Conservation (phyloP, 2,113 vertebrate species). For the Grammomys surdaster region DNA sequence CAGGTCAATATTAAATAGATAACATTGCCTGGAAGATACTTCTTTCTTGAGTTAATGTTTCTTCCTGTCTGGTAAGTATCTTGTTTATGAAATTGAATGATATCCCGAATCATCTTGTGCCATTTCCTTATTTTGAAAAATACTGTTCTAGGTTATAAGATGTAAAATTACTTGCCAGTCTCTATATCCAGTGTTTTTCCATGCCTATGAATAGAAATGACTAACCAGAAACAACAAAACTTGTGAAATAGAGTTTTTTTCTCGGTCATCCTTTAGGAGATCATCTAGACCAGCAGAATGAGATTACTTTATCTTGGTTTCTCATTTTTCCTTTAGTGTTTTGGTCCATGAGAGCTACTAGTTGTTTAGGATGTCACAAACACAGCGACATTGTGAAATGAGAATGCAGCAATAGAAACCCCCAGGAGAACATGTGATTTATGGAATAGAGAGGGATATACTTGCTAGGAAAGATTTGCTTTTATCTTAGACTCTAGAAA, state of each 20-base stretch:
- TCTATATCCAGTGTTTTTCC: background rate
- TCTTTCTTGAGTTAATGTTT: conserved; percentile 48
- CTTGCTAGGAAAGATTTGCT: background rate
- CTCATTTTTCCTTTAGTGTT: conserved; percentile 33
- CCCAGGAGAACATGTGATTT: background rate
- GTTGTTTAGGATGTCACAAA: conserved; percentile 15
- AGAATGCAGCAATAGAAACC: background rate
- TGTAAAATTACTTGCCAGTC: conserved; percentile 1
- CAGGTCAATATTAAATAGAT: conserved; percentile 10
- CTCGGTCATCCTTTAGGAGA: background rate
- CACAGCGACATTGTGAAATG: background rate
- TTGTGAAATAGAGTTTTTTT: background rate
- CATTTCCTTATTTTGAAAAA: conserved; percentile 20
- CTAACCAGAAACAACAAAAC: background rate
- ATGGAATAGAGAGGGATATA: background rate
- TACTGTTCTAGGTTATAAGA: conserved; percentile 7
- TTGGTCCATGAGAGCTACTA: background rate
- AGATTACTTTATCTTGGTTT: conserved; percentile 4
- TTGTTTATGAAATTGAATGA: conserved; percentile 36
- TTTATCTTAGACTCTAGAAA: conserved; percentile 27
- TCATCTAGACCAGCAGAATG: background rate
- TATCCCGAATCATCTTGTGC: background rate
- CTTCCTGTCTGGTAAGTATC: conserved; percentile 11
- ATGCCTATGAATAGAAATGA: background rate
- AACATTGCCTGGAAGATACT: background rate